These are phyloP conservation scores for Alloscopus bannaensis DNA, from an alignment of 2,888 invertebrate species.

Conservation along the genomic window DNA sequence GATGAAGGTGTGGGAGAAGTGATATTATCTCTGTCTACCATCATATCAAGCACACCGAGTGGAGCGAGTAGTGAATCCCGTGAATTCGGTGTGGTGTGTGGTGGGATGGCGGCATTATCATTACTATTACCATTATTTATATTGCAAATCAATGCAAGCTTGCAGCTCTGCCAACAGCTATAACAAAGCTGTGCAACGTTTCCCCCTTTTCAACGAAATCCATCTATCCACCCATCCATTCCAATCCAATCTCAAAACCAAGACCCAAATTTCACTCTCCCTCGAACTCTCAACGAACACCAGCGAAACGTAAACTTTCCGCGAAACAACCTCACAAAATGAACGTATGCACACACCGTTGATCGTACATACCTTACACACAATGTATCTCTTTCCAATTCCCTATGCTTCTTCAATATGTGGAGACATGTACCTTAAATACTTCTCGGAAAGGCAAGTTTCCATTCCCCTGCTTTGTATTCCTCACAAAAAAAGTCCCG, in stretches of 20 bases:
- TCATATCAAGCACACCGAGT: conserved; percentile 25
- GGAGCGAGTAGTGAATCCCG: too few relatives aligned
- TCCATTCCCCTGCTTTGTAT: too few relatives aligned
- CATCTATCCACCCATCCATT: conserved; percentile 7
- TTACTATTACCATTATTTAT: conserved; percentile 28
- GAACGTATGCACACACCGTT: too few relatives aligned
- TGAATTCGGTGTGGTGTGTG: conserved; percentile 10
- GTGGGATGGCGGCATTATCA: conserved; percentile 12
- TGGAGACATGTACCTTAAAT: too few relatives aligned
- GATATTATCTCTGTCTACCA: conserved; percentile 19
- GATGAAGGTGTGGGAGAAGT: too few relatives aligned
- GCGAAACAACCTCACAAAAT: neutral
- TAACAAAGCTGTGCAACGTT: neutral
- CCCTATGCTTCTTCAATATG: too few relatives aligned
- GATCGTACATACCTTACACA: too few relatives aligned
- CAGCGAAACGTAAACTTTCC: conserved; percentile 7
- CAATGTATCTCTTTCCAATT: too few relatives aligned
- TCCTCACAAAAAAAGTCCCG: too few relatives aligned
- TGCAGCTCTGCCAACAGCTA: conserved; percentile 10
- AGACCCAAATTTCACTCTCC: neutral
- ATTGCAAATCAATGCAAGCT: conserved; percentile 23
- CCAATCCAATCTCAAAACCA: conserved; percentile 8
- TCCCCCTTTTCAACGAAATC: conserved; percentile 8
- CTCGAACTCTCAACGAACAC: conserved; percentile 8
- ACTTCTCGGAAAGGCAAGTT: too few relatives aligned